Percentiles rank a stretch among this genome's conserved stretches.
These are phyloP conservation scores for Nipponacmea schrenckii DNA, from an alignment of 2,888 invertebrate species.

Conservation along the genomic window DNA sequence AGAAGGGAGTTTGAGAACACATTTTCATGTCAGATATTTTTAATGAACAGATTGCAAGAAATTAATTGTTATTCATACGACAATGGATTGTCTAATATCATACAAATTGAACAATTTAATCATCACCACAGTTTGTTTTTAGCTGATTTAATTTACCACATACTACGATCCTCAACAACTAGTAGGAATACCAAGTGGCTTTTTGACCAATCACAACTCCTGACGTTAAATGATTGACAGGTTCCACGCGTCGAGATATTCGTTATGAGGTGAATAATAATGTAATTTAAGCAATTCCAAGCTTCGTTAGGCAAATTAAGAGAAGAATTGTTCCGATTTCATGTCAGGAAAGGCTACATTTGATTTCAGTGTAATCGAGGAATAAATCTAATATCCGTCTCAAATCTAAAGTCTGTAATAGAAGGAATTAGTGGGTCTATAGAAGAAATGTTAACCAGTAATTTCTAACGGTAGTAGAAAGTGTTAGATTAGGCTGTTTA, in stretches of 20 bases:
- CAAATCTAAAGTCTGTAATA: not conserved
- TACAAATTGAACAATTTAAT: constrained; percentile 8
- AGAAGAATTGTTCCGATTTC: constrained; percentile 15
- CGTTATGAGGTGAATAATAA: constrained; percentile 24
- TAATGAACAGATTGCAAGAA: not conserved
- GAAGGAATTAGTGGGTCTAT: not conserved
- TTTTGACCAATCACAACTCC: not conserved
- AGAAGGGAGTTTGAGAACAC: too few relatives aligned
- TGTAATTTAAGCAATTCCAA: constrained; percentile 27
- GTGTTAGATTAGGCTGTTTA: not conserved
- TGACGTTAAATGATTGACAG: not conserved
- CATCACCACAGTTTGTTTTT: constrained; percentile 1
- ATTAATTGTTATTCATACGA: not conserved
- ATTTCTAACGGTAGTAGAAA: not conserved
- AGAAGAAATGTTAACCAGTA: not conserved
- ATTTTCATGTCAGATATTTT: too few relatives aligned
- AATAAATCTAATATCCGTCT: constrained; percentile 17
- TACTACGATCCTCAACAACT: not conserved
- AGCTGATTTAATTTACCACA: not conserved
- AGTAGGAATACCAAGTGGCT: not conserved
- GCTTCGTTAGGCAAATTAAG: constrained; percentile 30
- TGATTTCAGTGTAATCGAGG: constrained; percentile 18
- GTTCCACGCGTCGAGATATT: not conserved
- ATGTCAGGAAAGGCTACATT: constrained; percentile 12
- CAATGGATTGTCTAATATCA: not conserved